phyloP scores from a whole-genome alignment of 2,113 vertebrate species.

The Cyprinodon variegatus region DNA sequence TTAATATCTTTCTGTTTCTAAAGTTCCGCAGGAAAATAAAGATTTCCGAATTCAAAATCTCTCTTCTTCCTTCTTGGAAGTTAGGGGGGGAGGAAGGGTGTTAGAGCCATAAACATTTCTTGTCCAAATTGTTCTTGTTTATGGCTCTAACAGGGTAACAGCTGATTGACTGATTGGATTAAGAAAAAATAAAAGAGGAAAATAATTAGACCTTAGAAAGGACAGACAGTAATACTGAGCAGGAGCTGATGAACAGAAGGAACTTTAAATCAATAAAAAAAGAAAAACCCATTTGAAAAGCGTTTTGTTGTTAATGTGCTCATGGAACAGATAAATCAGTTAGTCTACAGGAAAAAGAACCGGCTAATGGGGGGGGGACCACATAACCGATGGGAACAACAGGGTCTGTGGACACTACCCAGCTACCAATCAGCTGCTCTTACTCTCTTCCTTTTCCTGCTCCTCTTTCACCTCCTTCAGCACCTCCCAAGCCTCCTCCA shows the following conservation, averaged over 20 bases:
- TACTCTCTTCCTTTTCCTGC: constrained; percentile 80
- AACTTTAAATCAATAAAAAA: constrained; percentile 38
- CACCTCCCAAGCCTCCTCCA: constrained; percentile 79
- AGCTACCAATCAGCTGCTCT: constrained; percentile 78
- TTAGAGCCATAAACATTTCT: too few species aligned
- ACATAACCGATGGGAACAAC: constrained; percentile 57
- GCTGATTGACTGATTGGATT: constrained; percentile 36
- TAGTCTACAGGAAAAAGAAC: constrained; percentile 52
- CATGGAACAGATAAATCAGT: constrained; percentile 61
- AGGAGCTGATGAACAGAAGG: constrained; percentile 55
- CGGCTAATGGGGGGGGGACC: constrained; percentile 65
- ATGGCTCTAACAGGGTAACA: neutral
- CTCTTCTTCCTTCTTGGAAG: constrained; percentile 39
- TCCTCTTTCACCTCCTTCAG: constrained; percentile 78
- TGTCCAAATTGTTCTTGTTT: too few species aligned
- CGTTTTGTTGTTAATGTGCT: constrained; percentile 60
- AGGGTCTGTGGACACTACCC: constrained; percentile 53
- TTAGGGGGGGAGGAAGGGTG: neutral
- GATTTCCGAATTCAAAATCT: constrained; percentile 4
- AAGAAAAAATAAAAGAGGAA: constrained; percentile 3
- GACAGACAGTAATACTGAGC: constrained; percentile 52
- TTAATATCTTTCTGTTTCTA: neutral
- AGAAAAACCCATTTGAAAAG: constrained; percentile 1
- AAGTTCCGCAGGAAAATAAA: neutral
- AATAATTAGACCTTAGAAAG: constrained; percentile 46